Evolutionary conservation across 2,888 invertebrate genomes (phyloP).

Genomic region (Drosophila demipolita): DNA sequence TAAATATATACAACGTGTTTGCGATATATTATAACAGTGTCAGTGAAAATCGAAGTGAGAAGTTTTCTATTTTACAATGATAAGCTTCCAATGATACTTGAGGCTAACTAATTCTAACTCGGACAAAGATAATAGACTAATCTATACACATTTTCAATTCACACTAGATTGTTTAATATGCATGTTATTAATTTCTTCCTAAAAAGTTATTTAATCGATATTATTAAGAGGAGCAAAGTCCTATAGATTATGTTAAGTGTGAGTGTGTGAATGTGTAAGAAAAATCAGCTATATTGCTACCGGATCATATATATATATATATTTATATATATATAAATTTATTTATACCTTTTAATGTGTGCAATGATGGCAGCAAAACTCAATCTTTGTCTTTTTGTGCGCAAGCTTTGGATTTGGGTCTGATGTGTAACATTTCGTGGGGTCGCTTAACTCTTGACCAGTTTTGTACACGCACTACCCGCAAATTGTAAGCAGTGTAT

Average conservation of each 20-base stretch:
- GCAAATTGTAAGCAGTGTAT: too few species aligned
- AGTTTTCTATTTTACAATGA: neutral
- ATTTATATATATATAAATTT: too few species aligned
- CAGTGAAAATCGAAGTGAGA: neutral
- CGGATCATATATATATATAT: too few species aligned
- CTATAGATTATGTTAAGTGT: neutral
- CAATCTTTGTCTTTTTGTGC: too few species aligned
- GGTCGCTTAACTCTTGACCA: too few species aligned
- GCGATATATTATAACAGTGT: neutral
- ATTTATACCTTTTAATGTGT: too few species aligned
- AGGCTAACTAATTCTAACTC: neutral
- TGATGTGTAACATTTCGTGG: too few species aligned
- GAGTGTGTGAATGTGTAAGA: too few species aligned
- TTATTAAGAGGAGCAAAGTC: neutral
- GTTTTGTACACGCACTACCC: too few species aligned
- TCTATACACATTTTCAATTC: neutral
- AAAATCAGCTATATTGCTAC: too few species aligned
- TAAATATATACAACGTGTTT: neutral
- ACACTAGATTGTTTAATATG: neutral
- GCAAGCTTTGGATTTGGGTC: too few species aligned
- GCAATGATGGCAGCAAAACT: too few species aligned
- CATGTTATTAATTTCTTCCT: neutral
- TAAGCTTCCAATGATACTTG: neutral
- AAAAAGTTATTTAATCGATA: neutral
- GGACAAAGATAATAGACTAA: neutral